Evolutionary conservation across 2,797 vertebrate genomes (phyloP), one percentile per base, ranked within the genome.

Genomic region (Ptychobarbus kaznakovi): DNA sequence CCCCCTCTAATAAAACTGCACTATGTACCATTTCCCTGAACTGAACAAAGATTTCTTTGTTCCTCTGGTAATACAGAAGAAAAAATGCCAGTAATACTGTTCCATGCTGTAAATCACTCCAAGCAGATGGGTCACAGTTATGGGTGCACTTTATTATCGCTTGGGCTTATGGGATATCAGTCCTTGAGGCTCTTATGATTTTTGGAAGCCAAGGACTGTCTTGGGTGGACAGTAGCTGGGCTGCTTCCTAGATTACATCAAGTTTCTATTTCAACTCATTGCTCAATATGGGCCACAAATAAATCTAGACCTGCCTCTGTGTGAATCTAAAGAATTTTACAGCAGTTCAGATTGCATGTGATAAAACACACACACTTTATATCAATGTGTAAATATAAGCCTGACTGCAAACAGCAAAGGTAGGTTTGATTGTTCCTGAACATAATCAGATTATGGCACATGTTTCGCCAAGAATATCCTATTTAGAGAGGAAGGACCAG

Each of bases 21-120:
- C 86, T 85, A 77, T 75, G 88, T 86, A 61, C 53, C 9, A 70
- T 79, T 89, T 90, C 82, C 35, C 53, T 80, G 88, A 83, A 84
- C 80, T 9, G 74, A 92, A 95, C 94, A 95, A 92, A 87, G 70
- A 86, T 86, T 69, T 86, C 93, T 95, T 96, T 96, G 93, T 95
- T 94, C 86, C 80, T 40, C 6, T 13, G 20, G 85, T 69, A 73
- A 88, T 83, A 88, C 84, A 84, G 75, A 74, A 22, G 70, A 89
- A 87, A 92, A 92, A 92, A 92, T 84, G 92, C 90, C 88, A 87
- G 83, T 63, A 82, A 83, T 4, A 81, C 38, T 82, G 88, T 86
- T 87, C 87, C 40, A 9, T 51, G 91, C 90, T 92, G 92, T 93
- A 93, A 94, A 95, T 94, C 92, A 93, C 91, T 91, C 70, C 70